These are phyloP conservation scores for Gnathonemus longibarbis DNA, from an alignment of 2,113 vertebrate genomes.

Conservation along the genomic window DNA sequence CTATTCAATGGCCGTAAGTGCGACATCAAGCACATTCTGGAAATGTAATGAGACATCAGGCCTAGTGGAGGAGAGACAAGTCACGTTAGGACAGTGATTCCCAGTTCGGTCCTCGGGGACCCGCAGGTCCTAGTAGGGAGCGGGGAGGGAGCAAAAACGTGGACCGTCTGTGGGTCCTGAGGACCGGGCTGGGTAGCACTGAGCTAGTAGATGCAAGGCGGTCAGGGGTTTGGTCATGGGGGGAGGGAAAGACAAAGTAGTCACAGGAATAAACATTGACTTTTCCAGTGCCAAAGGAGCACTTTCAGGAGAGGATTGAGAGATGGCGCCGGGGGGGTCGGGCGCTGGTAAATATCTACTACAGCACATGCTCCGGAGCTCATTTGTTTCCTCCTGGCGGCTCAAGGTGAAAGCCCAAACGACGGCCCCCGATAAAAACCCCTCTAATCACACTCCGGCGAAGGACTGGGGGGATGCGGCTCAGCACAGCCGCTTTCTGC, in stretches of 20 bases:
- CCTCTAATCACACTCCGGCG: slow-evolving; percentile 51
- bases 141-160: background rate
- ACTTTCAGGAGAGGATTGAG: slow-evolving; percentile 16
- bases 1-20: background rate
- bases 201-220: background rate
- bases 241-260: background rate
- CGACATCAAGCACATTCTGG: background rate
- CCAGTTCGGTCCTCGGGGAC: background rate
- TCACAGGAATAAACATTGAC: background rate
- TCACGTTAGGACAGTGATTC: no score
- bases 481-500: slow-evolving; percentile 21
- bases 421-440: slow-evolving; percentile 44
- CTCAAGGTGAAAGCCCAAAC: slow-evolving; percentile 56
- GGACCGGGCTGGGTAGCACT: background rate
- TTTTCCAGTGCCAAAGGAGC: background rate
- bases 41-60: background rate
- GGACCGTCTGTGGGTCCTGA: background rate
- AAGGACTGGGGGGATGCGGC: slow-evolving; percentile 15
- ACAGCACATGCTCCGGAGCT: slow-evolving; percentile 44
- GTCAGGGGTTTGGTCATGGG: background rate
- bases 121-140: background rate
- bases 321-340: background rate
- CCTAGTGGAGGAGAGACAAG: background rate
- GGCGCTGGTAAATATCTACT: slow-evolving; percentile 28
- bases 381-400: slow-evolving; percentile 54